phyloP scores from a whole-genome alignment of 2,113 vertebrate genomes.

The Neogale vison region DNA sequence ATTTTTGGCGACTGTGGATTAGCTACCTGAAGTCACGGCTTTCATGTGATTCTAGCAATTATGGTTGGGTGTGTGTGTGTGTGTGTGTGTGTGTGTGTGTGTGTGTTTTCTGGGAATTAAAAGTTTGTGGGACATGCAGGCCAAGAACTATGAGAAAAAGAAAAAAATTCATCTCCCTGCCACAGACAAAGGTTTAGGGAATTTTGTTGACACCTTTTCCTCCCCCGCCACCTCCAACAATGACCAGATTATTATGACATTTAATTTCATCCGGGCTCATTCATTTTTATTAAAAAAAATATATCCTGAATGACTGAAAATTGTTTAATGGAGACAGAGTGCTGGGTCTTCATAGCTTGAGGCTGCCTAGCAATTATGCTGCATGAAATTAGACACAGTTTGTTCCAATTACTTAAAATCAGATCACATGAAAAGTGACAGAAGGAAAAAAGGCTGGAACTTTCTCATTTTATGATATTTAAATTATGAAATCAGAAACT shows the following conservation, averaged over 20 bases:
- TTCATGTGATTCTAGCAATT: slow-evolving; percentile 86
- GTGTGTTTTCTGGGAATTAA: slow-evolving; percentile 70
- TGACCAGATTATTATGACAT: slow-evolving; percentile 81
- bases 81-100: no score
- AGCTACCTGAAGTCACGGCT: slow-evolving; percentile 80
- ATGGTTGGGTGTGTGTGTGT: slow-evolving; percentile 53
- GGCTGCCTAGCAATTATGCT: slow-evolving; percentile 89
- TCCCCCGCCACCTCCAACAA: slow-evolving; percentile 61
- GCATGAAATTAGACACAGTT: slow-evolving; percentile 91
- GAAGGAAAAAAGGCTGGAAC: slow-evolving; percentile 75
- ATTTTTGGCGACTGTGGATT: slow-evolving; percentile 78
- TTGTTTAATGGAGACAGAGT: slow-evolving; percentile 86
- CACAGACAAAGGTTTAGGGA: slow-evolving; percentile 63
- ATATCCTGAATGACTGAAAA: slow-evolving; percentile 87
- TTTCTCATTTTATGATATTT: slow-evolving; percentile 79
- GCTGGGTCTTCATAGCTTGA: slow-evolving; percentile 86
- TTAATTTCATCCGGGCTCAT: slow-evolving; percentile 84
- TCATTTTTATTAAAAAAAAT: slow-evolving; percentile 78
- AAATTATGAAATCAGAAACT: slow-evolving; percentile 79
- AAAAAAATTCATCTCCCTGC: slow-evolving; percentile 72
- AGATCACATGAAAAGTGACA: slow-evolving; percentile 90
- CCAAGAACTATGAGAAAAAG: slow-evolving; percentile 65
- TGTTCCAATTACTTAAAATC: slow-evolving; percentile 92
- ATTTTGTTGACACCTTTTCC: slow-evolving; percentile 76
- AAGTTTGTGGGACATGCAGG: slow-evolving; percentile 76